Evolutionary conservation across 2,113 vertebrate genomes (phyloP), one percentile per base, ranked within the genome.

Genomic region (Sturnus vulgaris): DNA sequence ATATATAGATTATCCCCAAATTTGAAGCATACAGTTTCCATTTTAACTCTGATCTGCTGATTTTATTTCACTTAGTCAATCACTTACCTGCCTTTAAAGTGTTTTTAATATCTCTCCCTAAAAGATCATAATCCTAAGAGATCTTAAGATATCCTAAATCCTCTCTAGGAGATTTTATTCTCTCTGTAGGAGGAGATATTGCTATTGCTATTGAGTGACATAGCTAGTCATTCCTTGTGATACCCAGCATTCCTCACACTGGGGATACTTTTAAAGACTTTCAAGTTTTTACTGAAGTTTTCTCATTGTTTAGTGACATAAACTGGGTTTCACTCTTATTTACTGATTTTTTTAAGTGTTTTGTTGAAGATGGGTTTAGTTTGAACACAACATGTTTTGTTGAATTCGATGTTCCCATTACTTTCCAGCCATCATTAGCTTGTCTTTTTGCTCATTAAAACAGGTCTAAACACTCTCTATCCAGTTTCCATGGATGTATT

Each of bases 401-500:
- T 71, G 18, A 64, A 88, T 84, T 79, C 37, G 71, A 27, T 75
- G 33, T n/a, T 68, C 27, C 12, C 5, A 2, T 89, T 64, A 71
- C 15, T 76, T 87, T 59, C 31, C 40, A 87, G 19, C 3, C 56
- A 68, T 93, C 17, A 84, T 94, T 95, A 96, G 2, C 39, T 52
- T 78, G 16, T 85, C 22, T 15, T 87, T 66, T 75, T 82, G 10
- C 57, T 93, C 81, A 89, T 95, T 94, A 96, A 86, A 93, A 56
- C 16, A 64, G 49, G 24, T 22, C 47, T 90, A 81, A 86, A 78
- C 56, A 9, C 23, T 73, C 50, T 86, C 21, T 61, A 86, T 11
- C 4, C 55, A 66, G 80, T 95, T 95, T 95, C 91, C 91, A 93
- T 90, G 91, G 92, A 73, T 47, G 57, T 86, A 86, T 88, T 90